Base-by-base conservation (phyloP, 2,888 invertebrate genomes). In the Pristionchus entomophagus region DNA sequence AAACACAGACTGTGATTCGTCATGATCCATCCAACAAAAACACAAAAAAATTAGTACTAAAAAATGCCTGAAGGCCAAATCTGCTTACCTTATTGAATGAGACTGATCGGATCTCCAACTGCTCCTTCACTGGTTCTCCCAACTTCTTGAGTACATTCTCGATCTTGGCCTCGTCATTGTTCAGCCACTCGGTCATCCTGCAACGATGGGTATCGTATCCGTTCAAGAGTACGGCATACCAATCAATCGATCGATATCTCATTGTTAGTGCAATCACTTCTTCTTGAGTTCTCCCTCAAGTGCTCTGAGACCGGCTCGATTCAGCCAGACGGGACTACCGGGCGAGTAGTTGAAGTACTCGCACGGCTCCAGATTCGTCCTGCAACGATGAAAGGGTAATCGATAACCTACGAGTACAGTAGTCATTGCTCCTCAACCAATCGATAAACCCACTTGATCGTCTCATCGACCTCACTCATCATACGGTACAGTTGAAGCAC, bases 401-500 rank as follows among this genome's bases (percentile, higher is more conserved):
- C 19, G 29, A 51, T 45, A 22, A 10, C 32, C 29, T 45, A 4
- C 1, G 32, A 59, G 5, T 65, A 59, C 29, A 35, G 51, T 84
- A 49, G 45, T 78, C 51, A 22, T 26, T n/a, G 84, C 10, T 78
- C 29, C 26, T 56, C 59, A 22, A 19, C 45, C 29, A 69, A 73
- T 81, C 19, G 45, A 65, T 59, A 62, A n/a, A 45, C 88, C 62
- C n/a, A 91, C 91, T 91, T 92, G 82, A 90, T 86, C 35, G 85
- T 85, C 0, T 87, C 87, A 78, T 93, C 93, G 8, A 92, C 90
- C 65, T 87, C 89, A 29, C 90, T 88, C 91, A 93, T 92, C 82
- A 90, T 90, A 35, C 85, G 87, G 86, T 92, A 93, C n/a, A 93
- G 88, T 65, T 91, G 90, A 29, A 92, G 88, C 73, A 93, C 90